Conservation (phyloP, 1,140 invertebrate species). For the Pseudomyrmex concolor region DNA sequence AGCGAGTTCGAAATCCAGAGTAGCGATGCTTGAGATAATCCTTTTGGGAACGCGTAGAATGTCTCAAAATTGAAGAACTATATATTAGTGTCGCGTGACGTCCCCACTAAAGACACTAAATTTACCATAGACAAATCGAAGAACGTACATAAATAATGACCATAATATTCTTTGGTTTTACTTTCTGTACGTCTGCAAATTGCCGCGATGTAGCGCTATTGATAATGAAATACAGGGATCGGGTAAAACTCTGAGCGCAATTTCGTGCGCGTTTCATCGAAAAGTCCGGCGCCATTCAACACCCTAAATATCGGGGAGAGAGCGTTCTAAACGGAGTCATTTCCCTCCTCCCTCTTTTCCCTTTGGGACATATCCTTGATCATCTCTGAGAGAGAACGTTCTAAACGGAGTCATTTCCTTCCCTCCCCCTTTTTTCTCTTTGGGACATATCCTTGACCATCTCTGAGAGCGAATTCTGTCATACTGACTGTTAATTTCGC, state of each 20-base stretch:
- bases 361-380: conserved; percentile 39
- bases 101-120: neutral
- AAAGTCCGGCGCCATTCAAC: neutral
- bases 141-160: conserved; percentile 11
- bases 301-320: conserved; percentile 8
- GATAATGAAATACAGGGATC: conserved; percentile 13
- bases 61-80: neutral
- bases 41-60: neutral
- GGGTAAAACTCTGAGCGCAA: neutral
- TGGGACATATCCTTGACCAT: conserved; percentile 42
- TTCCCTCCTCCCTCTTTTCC: neutral
- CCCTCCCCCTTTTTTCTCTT: neutral
- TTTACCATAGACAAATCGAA: conserved; percentile 14
- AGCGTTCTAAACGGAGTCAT: conserved; percentile 20
- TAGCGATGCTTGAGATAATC: neutral
- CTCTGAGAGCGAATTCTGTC: conserved; percentile 22
- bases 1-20: neutral
- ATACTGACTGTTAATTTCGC: conserved; percentile 40
- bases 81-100: neutral
- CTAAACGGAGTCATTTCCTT: conserved; percentile 1
- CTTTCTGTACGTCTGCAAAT: conserved; percentile 1
- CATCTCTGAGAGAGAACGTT: conserved; percentile 13
- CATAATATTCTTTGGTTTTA: conserved; percentile 7
- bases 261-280: conserved; percentile 4
- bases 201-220: neutral